Conservation (phyloP, 2,888 invertebrate genomes). For the Lobophora halterata region DNA sequence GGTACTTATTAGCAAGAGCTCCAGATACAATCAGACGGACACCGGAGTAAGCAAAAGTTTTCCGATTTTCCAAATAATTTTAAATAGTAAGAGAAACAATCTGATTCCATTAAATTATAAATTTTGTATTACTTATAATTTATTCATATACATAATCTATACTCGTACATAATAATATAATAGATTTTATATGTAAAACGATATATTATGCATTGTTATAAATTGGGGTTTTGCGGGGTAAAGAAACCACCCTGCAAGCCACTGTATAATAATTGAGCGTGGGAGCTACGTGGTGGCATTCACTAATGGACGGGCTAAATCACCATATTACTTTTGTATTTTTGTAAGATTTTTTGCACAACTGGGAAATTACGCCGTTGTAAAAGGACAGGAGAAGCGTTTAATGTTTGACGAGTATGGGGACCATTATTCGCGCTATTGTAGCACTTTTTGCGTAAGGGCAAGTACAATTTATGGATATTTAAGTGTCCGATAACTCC, state of each 20-base stretch:
- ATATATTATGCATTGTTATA: conserved; percentile 10
- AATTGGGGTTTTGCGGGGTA: conserved; percentile 39
- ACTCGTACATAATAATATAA: too few species aligned
- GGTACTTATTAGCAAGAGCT: too few species aligned
- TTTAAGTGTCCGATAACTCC: conserved; percentile 1
- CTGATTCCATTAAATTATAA: too few species aligned
- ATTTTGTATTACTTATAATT: too few species aligned
- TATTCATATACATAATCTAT: too few species aligned
- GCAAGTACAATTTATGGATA: conserved; percentile 1
- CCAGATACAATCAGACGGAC: too few species aligned
- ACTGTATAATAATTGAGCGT: conserved; percentile 59
- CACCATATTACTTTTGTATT: conserved; percentile 71
- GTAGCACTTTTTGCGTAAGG: conserved; percentile 44
- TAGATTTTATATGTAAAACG: conserved; percentile 1
- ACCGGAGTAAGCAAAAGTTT: too few species aligned
- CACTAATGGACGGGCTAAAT: conserved; percentile 66
- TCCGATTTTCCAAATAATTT: too few species aligned
- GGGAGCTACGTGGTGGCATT: conserved; percentile 68
- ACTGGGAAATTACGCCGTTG: conserved; percentile 49
- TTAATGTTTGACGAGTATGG: conserved; percentile 37
- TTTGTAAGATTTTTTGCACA: conserved; percentile 62
- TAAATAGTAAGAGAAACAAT: too few species aligned
- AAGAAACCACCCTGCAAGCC: conserved; percentile 48
- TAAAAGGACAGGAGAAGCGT: conserved; percentile 44
- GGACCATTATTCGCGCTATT: conserved; percentile 41